Evolutionary conservation across 2,797 vertebrate genomes (phyloP), one percentile per base, ranked within the genome.

Genomic region (Ceyx erithaca): DNA sequence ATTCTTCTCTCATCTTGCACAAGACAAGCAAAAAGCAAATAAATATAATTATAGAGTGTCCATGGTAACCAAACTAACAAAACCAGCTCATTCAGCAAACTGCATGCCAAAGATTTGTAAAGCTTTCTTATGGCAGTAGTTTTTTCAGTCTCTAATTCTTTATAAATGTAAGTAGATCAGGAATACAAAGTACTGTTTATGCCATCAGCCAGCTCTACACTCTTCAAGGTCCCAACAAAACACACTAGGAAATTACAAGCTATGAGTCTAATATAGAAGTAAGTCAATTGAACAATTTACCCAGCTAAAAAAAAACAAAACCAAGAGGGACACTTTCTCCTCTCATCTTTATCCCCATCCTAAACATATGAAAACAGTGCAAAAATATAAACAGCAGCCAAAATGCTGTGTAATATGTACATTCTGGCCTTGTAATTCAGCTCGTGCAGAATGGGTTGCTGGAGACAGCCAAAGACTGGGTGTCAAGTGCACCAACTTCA

Each of bases 51-150:
- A 86, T 23, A 48, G 30, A 57, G 83, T 64, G 37, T 81, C 78
- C 45, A 83, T 71, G 64, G 91, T 48, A 96, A 92, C 84, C 4
- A 10, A 86, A 64, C 18, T 62, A 73, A 69, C 70, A 84, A 85
- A 92, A 92, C 52, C n/a, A 94, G 80, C 55, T 96, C 80, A 76
- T 93, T 91, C 71, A 95, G 51, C 69, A 84, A 83, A 80, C 51
- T 81, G 54, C 58, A 83, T 95, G 94, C 90, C 94, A 94, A 93
- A 70, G 70, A 81, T 91, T 87, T 89, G 68, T 68, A 95, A 89
- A 77, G 59, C 63, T 87, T 93, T 94, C 81, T 87, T 71, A 91
- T 75, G 85, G 82, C 78, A 88, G 86, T 57, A 77, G 76, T 87
- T 89, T 79, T 90, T 80, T 58, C 78, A 61, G 68, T 33, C 46